Evolutionary conservation across 2,113 vertebrate species (phyloP).

Genomic region (Serilophus lunatus): DNA sequence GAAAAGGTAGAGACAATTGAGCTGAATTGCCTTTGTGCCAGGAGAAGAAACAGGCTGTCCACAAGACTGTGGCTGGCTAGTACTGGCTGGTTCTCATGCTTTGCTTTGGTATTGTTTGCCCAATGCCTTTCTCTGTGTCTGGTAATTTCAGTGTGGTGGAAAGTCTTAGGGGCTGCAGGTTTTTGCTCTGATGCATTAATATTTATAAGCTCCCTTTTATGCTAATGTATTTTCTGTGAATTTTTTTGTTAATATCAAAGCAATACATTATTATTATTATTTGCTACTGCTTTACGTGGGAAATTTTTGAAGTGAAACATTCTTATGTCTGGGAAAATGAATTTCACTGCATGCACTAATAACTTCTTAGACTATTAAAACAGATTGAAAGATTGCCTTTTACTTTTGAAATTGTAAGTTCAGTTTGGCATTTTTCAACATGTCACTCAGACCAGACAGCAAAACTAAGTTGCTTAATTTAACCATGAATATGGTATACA

Average conservation of each 20-base stretch:
- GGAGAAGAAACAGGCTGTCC: not conserved
- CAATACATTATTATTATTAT: not conserved
- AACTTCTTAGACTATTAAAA: not conserved
- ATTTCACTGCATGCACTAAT: not conserved
- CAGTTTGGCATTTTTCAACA: not conserved
- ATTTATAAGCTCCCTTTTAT: not conserved
- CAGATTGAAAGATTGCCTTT: not conserved
- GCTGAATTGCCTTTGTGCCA: not conserved
- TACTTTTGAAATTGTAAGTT: not conserved
- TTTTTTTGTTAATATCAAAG: not conserved
- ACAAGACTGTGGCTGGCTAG: not conserved
- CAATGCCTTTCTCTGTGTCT: accelerated
- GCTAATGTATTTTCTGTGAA: not conserved
- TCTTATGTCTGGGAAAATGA: not conserved
- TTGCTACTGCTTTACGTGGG: not conserved
- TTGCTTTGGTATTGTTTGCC: not conserved
- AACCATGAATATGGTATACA: not conserved
- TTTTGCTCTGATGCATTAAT: not conserved
- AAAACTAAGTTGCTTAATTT: not conserved
- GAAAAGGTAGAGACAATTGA: not conserved
- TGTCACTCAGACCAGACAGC: not conserved
- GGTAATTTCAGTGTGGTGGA: not conserved
- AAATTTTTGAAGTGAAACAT: not conserved
- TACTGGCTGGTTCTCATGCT: not conserved
- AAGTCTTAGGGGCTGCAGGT: not conserved